Evolutionary conservation across 2,888 invertebrate species (phyloP), one percentile per base, ranked within the genome.

Genomic region (Cyclophora albipunctata): DNA sequence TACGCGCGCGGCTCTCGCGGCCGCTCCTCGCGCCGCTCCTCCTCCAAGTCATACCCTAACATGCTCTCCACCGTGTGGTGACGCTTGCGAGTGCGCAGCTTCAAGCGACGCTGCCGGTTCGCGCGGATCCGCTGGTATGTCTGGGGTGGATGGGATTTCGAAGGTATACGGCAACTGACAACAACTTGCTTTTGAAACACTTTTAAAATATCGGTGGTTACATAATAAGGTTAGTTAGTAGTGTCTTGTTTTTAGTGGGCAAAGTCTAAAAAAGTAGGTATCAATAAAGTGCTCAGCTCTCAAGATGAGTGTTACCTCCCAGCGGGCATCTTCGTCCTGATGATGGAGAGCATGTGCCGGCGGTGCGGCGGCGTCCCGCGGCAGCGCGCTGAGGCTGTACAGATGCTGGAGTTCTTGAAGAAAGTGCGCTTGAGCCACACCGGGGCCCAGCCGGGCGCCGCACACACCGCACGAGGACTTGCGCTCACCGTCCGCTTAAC

Each of bases 41-140:
- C 85, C 3, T 89, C 89, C 45, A 86, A 66, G 60, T 87, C 87
- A 62, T 86, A 89, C n/a, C 89, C 89, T 45, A 89, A 73, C 84
- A 89, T 86, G 67, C 88, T 88, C 71, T 89, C 89, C n/a, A 89
- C 89, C 0, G 89, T 88, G 69, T 89, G 89, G 66, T 89, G 89
- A 0, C 89, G 88, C 62, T 89, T 89, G 66, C 89, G 86, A 0
- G 89, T 88, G 57, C 89, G 87, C 65, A 88, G 68, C 66, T 89
- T 88, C 49, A 89, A 64, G 3, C 89, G 82, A 2, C 89, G 82
- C 67, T 89, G 89, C 0, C 89, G 83, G 64, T 89, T 89, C 0
- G 89, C 89, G 34, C 89, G 83, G 55, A 89, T 89, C 41, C 89
- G 81, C 58, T 89, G 89, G 59, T 87, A 89, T 2, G 89, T 89